These are phyloP conservation scores for Aradophagus sp. DNA, from an alignment of 1,140 invertebrate species.

Conservation along the genomic window DNA sequence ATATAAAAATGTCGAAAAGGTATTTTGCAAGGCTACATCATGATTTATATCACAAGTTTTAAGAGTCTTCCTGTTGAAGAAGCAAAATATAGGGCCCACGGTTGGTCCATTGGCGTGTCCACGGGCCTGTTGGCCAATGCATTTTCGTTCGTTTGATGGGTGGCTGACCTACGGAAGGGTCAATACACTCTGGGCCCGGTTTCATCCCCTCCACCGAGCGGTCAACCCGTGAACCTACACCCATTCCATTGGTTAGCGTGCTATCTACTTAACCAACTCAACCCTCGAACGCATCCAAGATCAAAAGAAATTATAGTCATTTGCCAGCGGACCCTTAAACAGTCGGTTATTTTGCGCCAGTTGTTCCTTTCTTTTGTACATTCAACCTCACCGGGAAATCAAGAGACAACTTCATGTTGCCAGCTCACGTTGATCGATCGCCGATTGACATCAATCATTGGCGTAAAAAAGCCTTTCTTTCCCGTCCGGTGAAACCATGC, in stretches of 20 bases:
- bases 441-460: constrained; percentile 13
- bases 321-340: constrained; percentile 68
- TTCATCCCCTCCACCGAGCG: constrained; percentile 61
- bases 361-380: constrained; percentile 56
- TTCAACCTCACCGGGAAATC: constrained; percentile 48
- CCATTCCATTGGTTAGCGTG: constrained; percentile 55
- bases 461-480: no score
- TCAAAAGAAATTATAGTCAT: constrained; percentile 74
- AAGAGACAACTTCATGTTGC: constrained; percentile 57
- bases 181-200: constrained; percentile 71
- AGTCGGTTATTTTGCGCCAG: constrained; percentile 73
- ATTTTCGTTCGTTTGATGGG: constrained; percentile 63
- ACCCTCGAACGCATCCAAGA: constrained; percentile 63
- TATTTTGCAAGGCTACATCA: constrained; percentile 22
- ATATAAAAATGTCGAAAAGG: no score
- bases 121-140: constrained; percentile 45
- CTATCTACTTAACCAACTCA: constrained; percentile 63
- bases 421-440: constrained; percentile 17
- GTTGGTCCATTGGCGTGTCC: constrained; percentile 50
- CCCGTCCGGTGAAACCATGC: no score
- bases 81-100: constrained; percentile 48
- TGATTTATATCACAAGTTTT: constrained; percentile 41
- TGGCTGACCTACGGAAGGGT: constrained; percentile 73
- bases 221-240: constrained; percentile 65
- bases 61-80: constrained; percentile 41